phyloP scores from a whole-genome alignment of 2,113 vertebrate species.

The Ageneiosus marmoratus region DNA sequence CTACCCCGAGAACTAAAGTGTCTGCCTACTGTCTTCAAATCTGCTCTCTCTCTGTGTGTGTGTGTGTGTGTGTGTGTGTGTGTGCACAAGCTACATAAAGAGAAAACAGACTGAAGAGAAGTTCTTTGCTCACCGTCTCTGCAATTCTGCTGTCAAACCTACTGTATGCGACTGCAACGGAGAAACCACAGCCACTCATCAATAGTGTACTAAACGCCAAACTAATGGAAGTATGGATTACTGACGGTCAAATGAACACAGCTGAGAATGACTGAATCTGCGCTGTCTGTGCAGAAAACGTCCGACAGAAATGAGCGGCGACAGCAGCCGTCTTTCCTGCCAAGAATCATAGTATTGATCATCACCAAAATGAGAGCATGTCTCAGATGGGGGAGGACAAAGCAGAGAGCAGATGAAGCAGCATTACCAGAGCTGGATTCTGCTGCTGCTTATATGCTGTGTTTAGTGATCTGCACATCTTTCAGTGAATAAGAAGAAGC shows the following conservation, averaged over 20 bases:
- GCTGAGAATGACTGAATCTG: not conserved
- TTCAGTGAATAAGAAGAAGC: not conserved
- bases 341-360: conserved; percentile 34
- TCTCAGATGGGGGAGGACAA: conserved; percentile 14
- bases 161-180: too few relatives aligned
- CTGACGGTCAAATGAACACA: not conserved
- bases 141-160: not conserved
- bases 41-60: too few relatives aligned
- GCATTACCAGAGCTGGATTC: not conserved
- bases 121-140: not conserved
- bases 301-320: conserved; percentile 14
- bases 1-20: conserved; percentile 67
- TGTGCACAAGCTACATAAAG: conserved; percentile 8
- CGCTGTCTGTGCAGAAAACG: not conserved
- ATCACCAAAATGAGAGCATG: conserved; percentile 3
- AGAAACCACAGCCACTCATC: not conserved
- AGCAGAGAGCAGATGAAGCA: not conserved
- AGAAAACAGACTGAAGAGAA: conserved; percentile 13
- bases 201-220: not conserved
- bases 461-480: conserved; percentile 7
- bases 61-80: too few relatives aligned
- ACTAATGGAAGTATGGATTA: not conserved
- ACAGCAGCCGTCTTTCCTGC: not conserved
- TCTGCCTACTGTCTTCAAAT: conserved; percentile 64
- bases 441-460: conserved; percentile 20